Percentiles rank a stretch among this genome's conserved stretches.
Conservation (phyloP, 2,888 invertebrate genomes). For the Diplazon laetatorius region DNA sequence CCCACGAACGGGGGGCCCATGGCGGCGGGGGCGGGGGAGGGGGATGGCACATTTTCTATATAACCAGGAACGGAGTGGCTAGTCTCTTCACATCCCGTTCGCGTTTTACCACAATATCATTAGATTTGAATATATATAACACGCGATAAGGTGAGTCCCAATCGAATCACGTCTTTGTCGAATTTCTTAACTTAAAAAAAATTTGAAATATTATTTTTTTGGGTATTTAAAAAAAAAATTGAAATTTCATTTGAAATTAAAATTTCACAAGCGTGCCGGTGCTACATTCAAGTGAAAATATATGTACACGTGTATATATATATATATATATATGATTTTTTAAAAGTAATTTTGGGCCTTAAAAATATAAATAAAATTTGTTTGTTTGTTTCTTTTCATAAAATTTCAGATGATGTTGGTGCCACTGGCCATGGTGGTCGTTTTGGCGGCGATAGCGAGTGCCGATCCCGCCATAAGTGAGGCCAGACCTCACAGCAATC, state of each 20-base stretch:
- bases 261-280: too few relatives aligned
- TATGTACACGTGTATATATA: background rate
- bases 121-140: too few relatives aligned
- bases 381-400: background rate
- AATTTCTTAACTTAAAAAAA: background rate
- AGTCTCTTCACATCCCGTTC: conserved; percentile 80
- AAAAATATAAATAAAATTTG: background rate
- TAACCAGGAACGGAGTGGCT: conserved; percentile 77
- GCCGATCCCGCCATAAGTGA: conserved; percentile 84
- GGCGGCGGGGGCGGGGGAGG: conserved; percentile 71
- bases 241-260: too few relatives aligned
- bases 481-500: conserved; percentile 87
- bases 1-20: conserved; percentile 61
- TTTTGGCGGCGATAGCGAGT: conserved; percentile 84
- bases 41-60: conserved; percentile 78
- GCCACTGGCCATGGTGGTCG: conserved; percentile 86
- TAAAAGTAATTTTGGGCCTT: background rate
- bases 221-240: too few relatives aligned
- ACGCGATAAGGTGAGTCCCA: conserved; percentile 57
- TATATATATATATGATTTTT: background rate
- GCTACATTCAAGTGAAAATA: too few relatives aligned
- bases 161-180: conserved; percentile 7
- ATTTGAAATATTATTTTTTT: background rate
- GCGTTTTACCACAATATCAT: too few relatives aligned
- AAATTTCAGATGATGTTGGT: conserved; percentile 88